Evolutionary conservation across 1,140 invertebrate genomes (phyloP), one percentile per base, ranked within the genome.

Genomic region (Ctenoplectra terminalis): DNA sequence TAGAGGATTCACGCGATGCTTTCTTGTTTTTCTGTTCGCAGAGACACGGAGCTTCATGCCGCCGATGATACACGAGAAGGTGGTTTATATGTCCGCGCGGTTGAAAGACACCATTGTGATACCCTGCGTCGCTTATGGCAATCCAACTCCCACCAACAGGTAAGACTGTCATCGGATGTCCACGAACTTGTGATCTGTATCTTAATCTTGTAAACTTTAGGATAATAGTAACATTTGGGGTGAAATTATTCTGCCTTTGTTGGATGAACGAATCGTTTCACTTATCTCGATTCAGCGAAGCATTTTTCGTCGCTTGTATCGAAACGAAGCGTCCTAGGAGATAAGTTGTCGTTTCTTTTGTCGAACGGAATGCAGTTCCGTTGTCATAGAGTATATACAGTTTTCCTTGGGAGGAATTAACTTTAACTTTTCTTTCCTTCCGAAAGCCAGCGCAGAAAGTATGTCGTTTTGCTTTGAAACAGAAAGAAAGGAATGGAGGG

Each of bases 121-220:
- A 48, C 95, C 96, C 7, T 96, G 96, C 91, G 95, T 96, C 54
- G 95, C 95, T 40, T 95, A 95, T 86, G 95, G 95, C 17, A 95
- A 95, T 89, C 96, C 95, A 31, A 94, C 93, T 15, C 95, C 95
- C 20, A 91, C 90, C 0, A 95, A 95, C 91, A 95, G 94, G 95
- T 95, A 93, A 94, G 91, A 48, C 34, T 26, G 5, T 48, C 52
- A 13, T 23, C 1, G 15, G 34, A 37, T 43, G n/a, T 50, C 20
- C 29, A 13, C 34, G 60, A 74, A 64, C 64, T 72, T 54, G 31
- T 40, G 31, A 23, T 34, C 23, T 34, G 1, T 0, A 31, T 11
- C 34, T 6, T 15, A 6, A 4, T 11, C 63, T 64, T n/a, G 23
- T 64, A 64, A 40, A 64, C 13, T 75, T 61, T 1, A 7, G 56